Base-by-base conservation (phyloP, 1,140 invertebrate species). In the Lycorma delicatula region DNA sequence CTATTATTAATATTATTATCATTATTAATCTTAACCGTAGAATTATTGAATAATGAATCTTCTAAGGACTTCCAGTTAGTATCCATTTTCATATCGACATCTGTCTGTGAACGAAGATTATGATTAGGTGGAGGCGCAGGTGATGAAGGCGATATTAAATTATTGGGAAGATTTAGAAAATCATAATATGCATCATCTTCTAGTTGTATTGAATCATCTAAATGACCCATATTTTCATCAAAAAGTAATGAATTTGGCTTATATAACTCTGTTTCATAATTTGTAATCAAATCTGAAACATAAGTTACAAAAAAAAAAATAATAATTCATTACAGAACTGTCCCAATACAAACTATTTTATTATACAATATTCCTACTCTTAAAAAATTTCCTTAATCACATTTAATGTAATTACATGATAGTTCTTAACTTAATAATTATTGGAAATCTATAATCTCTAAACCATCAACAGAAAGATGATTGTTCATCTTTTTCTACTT, bases 221-320 rank as follows among this genome's bases (percentile, higher is more conserved):
- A 46, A 20, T 63, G 61, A 6, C 52, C 44, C 6, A 64, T 31
- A 11, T 61, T 16, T 12, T 63, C 59, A 29, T 63, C 61, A 26
- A 55, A 54, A 16, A 64, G 58, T 3, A 62, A 49, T n/a, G 26
- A 36, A 41, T 59, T 44, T 26, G 48, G 50, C 56, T 60, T 64
- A n/a, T 60, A 54, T 31, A 64, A 64, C 36, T 64, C 63, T 4
- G 56, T 54, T 53, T 64, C 60, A 59, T 41, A 63, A 34, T 63
- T 63, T 26, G 47, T 51, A n/a, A 64, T 59, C 23, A 59, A 22
- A 54, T 62, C 60, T 62, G 60, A 49, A 61, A 61, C 2, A 49
- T 23, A 60, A 38, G 31, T 18, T 16, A 56, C 26, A 48, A 49
- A 11, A 46, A 20, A 23, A 41, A 22, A 27, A 23, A n/a, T 28